Evolutionary conservation across 2,113 vertebrate genomes (phyloP).

Genomic region (Ellobius talpinus): DNA sequence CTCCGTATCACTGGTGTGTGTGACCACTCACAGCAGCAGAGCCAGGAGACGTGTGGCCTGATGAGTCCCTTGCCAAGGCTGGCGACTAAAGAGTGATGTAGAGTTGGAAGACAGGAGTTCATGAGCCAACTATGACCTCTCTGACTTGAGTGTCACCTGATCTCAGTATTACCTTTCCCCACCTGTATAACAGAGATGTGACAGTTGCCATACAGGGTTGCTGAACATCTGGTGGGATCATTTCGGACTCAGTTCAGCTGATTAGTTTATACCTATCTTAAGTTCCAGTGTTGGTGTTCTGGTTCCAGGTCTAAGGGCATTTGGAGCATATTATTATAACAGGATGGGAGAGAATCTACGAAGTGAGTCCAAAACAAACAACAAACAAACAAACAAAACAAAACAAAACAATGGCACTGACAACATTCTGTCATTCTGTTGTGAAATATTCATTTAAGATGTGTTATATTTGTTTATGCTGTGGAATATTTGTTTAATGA

Average conservation of each 20-base stretch:
- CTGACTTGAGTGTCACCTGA: background rate
- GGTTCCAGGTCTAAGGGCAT: background rate
- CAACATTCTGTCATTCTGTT: background rate
- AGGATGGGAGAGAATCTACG: background rate
- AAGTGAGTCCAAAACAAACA: background rate
- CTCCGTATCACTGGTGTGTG: background rate
- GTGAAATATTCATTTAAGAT: too few species aligned
- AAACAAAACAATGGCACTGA: background rate
- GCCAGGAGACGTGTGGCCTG: background rate
- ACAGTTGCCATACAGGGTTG: background rate
- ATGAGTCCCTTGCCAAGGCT: background rate
- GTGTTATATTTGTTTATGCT: too few species aligned
- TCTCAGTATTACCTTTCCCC: background rate
- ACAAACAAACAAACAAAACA: background rate
- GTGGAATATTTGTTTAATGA: too few species aligned
- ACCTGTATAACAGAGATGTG: background rate
- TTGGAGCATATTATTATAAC: background rate
- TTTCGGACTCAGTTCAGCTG: background rate
- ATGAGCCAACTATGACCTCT: background rate
- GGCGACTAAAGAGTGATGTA: background rate
- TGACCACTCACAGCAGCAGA: background rate
- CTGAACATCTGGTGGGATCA: background rate
- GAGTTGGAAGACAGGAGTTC: conserved; percentile 24
- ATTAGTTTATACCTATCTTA: background rate
- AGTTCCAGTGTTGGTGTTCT: background rate